Base-by-base conservation (phyloP, 1,140 invertebrate species). In the Grapholita molesta region DNA sequence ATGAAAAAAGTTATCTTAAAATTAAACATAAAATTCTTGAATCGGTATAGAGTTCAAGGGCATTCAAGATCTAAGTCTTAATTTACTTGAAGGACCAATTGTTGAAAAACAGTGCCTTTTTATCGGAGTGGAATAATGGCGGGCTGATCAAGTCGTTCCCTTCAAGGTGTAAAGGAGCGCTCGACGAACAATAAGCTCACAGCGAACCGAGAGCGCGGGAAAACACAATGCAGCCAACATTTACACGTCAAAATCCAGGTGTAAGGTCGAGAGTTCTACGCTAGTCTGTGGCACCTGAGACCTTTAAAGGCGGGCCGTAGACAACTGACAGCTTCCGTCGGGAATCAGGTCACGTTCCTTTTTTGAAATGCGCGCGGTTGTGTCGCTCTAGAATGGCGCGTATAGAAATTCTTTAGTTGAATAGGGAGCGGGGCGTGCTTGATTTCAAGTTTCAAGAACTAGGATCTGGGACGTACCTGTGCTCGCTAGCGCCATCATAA, bases 261-360 rank as follows among this genome's bases (percentile, higher is more conserved):
- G 68, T 83, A 84, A 73, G 68, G 76, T 77, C 64, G 61, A 75
- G 70, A 76, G 38, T 83, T 28, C 52, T 64, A 24, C 15, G 28
- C n/a, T 12, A 18, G 24, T 21, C 15, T 48, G 21, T 48, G 64
- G 64, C 73, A 82, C 83, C 82, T 84, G 80, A 80, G 78, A 83
- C 84, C 80, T 85, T 84, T 81, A 70, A 73, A 69, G 5, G 25
- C 55, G 79, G 71, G 64, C 71, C 79, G 79, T 81, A 73, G 79
- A 82, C 78, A 82, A 83, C 81, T 84, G 82, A 83, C 86, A 85
- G 86, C 80, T 89, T 90, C 86, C 85, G 82, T 89, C 82, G 81
- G 88, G 88, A 90, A 90, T 87, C 88, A 88, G 88, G 88, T 85
- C 88, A 90, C 86, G 86, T 85, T 88, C 85, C 80, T 87, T 89